phyloP scores from a whole-genome alignment of 2,797 vertebrate genomes.

The Chromis chromis region DNA sequence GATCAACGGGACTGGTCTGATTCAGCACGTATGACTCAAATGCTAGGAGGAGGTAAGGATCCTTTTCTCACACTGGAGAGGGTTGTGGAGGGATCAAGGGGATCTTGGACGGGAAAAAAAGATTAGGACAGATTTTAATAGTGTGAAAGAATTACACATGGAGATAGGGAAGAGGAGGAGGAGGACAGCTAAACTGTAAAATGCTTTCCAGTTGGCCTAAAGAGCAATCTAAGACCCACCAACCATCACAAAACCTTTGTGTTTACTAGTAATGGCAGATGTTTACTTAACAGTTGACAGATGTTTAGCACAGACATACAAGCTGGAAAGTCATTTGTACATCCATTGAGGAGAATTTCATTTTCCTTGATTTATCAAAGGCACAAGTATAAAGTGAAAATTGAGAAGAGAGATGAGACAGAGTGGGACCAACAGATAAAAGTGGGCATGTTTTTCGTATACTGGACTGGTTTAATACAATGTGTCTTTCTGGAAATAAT shows the following conservation, averaged over 20 bases:
- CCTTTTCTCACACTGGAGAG: constrained; percentile 6
- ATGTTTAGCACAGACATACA: constrained; percentile 32
- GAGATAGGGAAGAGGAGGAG: constrained; percentile 9
- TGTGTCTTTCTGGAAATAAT: neutral
- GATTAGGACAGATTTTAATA: constrained; percentile 28
- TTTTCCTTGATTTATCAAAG: constrained; percentile 3
- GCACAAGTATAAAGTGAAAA: neutral
- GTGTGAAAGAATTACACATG: constrained; percentile 14
- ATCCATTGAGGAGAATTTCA: neutral
- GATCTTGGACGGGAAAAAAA: constrained; percentile 17
- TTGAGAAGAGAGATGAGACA: neutral
- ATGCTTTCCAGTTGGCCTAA: constrained; percentile 13
- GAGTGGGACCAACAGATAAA: constrained; percentile 15
- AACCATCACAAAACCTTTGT: constrained; percentile 22
- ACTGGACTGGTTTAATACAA: neutral
- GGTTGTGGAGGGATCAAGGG: constrained; percentile 4
- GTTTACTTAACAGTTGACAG: constrained; percentile 38
- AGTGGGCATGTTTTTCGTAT: neutral
- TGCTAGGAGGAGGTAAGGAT: constrained; percentile 9
- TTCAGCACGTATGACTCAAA: constrained; percentile 37
- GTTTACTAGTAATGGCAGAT: constrained; percentile 26
- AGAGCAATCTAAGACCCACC: neutral
- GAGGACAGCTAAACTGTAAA: constrained; percentile 1
- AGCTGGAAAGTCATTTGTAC: constrained; percentile 14
- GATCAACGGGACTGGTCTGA: constrained; percentile 6